A percentile compares a stretch with the other conserved stretches of the same genome.
phyloP scores from a whole-genome alignment of 2,888 invertebrate genomes.

The Calameuta pallipes region DNA sequence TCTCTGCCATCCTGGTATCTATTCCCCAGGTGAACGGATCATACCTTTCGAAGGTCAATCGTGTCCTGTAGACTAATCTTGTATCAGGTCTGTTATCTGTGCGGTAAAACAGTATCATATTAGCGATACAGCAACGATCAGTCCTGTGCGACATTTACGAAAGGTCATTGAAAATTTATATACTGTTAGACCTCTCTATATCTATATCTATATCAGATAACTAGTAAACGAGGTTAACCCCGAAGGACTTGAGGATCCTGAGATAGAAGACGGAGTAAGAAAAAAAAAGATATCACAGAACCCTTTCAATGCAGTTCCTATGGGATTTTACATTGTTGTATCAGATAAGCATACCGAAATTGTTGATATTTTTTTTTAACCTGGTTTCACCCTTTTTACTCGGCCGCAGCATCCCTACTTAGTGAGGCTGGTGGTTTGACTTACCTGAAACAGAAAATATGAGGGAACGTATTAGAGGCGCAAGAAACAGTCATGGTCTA shows the following conservation, averaged over 20 bases:
- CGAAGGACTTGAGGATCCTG: neutral
- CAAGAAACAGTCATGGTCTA: neutral
- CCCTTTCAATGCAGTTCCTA: neutral
- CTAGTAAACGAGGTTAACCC: neutral
- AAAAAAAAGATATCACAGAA: neutral
- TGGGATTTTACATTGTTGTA: neutral
- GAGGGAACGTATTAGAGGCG: neutral
- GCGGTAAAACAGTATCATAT: neutral
- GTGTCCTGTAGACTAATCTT: neutral
- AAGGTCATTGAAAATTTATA: neutral
- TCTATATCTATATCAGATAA: neutral
- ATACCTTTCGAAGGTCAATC: constrained; percentile 7
- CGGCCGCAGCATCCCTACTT: neutral
- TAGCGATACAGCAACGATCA: too few relatives aligned
- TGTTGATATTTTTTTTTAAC: neutral
- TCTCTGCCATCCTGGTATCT: neutral
- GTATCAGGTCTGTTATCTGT: neutral
- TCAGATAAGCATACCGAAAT: neutral
- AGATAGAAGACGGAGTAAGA: neutral
- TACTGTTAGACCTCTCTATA: neutral
- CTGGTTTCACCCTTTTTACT: neutral
- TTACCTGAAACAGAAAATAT: constrained; percentile 27
- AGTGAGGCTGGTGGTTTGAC: neutral
- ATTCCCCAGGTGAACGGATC: constrained; percentile 12
- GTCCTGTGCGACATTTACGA: neutral